phyloP scores from a whole-genome alignment of 2,888 invertebrate genomes.

The Agrotis puta region DNA sequence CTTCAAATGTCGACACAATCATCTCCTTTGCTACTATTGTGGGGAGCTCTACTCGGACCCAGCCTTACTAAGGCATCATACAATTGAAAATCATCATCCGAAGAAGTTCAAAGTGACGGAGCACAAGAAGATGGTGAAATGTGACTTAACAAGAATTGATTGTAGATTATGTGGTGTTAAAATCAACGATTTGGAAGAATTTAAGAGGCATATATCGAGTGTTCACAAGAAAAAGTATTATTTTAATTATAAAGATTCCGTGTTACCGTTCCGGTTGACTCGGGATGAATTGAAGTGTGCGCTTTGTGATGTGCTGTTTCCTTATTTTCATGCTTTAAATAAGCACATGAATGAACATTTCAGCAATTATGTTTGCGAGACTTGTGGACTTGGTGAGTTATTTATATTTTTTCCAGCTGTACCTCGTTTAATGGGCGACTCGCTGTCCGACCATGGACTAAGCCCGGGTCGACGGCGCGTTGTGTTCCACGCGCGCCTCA shows the following conservation, averaged over 20 bases:
- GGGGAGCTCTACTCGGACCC: constrained; percentile 79
- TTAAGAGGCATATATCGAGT: constrained; percentile 77
- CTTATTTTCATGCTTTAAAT: constrained; percentile 85
- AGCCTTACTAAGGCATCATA: constrained; percentile 72
- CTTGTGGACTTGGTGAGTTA: constrained; percentile 81
- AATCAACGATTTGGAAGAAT: constrained; percentile 78
- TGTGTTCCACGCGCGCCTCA: too few species aligned
- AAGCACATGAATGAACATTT: constrained; percentile 87
- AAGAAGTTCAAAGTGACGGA: constrained; percentile 84
- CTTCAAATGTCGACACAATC: constrained; percentile 86
- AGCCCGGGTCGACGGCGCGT: too few species aligned
- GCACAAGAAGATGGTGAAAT: constrained; percentile 85
- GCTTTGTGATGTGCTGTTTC: constrained; percentile 76
- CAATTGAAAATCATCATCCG: constrained; percentile 71
- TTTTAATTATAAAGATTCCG: constrained; percentile 78
- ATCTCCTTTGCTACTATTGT: constrained; percentile 85
- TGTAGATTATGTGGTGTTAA: constrained; percentile 78
- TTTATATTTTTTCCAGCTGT: too few species aligned
- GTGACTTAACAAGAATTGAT: constrained; percentile 83
- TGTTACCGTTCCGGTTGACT: constrained; percentile 80
- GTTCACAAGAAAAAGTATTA: constrained; percentile 82
- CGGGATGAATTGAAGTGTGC: constrained; percentile 80
- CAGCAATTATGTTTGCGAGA: constrained; percentile 86
- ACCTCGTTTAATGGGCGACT: too few species aligned
- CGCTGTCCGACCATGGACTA: too few species aligned